Base-by-base conservation (phyloP, 1,140 invertebrate species). In the Drosophila bocqueti region DNA sequence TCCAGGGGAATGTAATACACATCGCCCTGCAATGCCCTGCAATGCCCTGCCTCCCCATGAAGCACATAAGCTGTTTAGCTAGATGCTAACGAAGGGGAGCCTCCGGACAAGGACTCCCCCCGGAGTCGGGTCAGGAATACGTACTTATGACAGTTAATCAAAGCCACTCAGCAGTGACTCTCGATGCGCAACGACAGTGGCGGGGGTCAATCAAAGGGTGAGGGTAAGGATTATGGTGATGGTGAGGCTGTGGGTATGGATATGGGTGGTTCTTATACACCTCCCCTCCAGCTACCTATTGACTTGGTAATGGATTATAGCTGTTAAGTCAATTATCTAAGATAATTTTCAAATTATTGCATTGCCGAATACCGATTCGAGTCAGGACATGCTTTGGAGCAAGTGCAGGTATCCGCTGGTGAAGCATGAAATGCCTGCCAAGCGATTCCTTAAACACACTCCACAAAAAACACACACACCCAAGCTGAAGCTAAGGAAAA, bases 111-210 rank as follows among this genome's bases (percentile, higher is more conserved):
- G 31, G 11, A 36, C 31, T 21, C 8, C 18, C 52, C 11, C 21
- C 16, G 7, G 34, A n/a, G 49, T 7, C 29, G 0, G 42, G 31
- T n/a, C 43, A 13, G 50, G 18, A 24, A 50, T 36, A 79, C 46
- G 43, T 11, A 80, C 54, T 64, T 75, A 69, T 76, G 64, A 61
- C 34, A 71, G 59, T 76, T 67, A 76, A 58, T 77, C 64, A 62
- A 57, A 62, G 43, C 38, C 66, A 18, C 29, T 21, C 52, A 24
- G 34, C 21, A 24, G 9, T 38, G 21, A 40, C 52, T 38, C 13
- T 38, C 18, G 52, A 55, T 34, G 50, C 16, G n/a, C 15, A 49
- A 47, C 24, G 46, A 4, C 38, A 15, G 16, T 43, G 42, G 42
- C 42, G 21, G 18, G 45, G 15, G 8, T 2, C 10, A n/a, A 5